Evolutionary conservation across 2,888 invertebrate species (phyloP), one percentile per base, ranked within the genome.

Genomic region (Notocelia uddmanniana): DNA sequence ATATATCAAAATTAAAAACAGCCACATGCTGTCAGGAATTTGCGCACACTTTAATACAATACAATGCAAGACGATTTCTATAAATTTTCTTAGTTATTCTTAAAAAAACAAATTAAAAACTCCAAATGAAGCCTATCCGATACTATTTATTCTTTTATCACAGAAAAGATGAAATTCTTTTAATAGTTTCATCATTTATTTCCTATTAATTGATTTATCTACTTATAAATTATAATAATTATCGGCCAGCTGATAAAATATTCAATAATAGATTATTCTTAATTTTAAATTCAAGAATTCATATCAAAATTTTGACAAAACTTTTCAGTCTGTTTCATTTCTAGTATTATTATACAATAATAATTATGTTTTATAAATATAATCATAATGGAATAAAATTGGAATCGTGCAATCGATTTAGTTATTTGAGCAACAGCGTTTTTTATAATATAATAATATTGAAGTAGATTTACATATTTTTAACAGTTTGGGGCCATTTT

Each of bases 131-230:
- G 76, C 78, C 78, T 81, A 81, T 76, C 79, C 79, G 76, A 79
- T 81, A 83, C 82, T 80, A 83, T 79, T 79, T 41, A 82, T 87
- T 78, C 31, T 31, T 66, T 83, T 88, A 89, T 89, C 89, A 89
- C 88, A 89, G 88, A 85, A 87, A 85, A 79, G 80, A 84, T 83
- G 78, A 79, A 74, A 71, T 73, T 81, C 82, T 81, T 73, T 78
- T 80, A 80, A 77, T 78, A 78, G 78, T 75, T 78, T 73, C 74
- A 74, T 69, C 70, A 34, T 73, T 71, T 69, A 74, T 75, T 73
- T 67, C 52, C 75, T 73, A 70, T 70, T 50, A 72, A 73, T 64
- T 69, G 68, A 73, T 58, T 73, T 70, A 66, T 59, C 74, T 77
- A 76, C 72, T 73, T 74, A 76, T 57, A 59, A 63, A 67, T 67